Percentiles rank a stretch among this genome's conserved stretches.
Evolutionary conservation across 2,113 vertebrate species (phyloP).

Genomic region (Varanus komodoensis): DNA sequence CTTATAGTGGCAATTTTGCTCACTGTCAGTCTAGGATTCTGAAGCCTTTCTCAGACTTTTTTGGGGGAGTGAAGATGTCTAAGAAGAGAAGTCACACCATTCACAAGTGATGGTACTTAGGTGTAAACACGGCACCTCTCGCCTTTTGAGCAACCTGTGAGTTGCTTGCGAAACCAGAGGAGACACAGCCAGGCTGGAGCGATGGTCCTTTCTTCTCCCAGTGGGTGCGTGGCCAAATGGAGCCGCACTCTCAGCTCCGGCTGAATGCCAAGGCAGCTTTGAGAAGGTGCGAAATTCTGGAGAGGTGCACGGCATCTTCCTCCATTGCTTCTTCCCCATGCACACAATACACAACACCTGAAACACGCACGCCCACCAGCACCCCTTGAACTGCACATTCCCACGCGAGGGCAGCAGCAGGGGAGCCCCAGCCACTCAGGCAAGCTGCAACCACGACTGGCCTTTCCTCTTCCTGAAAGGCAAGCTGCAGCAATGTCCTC

Average conservation of each 20-base stretch:
- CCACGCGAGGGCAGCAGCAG: neutral
- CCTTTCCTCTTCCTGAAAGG: slow-evolving; percentile 69
- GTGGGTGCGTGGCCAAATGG: neutral
- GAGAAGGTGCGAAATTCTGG: neutral
- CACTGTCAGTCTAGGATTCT: neutral
- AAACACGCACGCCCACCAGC: too few relatives aligned
- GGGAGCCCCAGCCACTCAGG: slow-evolving; percentile 5
- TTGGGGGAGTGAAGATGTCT: too few relatives aligned
- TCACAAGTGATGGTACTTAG: neutral
- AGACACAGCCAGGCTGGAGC: neutral
- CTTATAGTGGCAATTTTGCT: neutral
- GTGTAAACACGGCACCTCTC: neutral
- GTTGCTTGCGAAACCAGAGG: too few relatives aligned
- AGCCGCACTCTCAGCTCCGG: neutral
- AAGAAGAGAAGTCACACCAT: too few relatives aligned
- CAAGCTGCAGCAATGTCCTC: neutral
- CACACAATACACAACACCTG: too few relatives aligned
- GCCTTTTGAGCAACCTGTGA: neutral
- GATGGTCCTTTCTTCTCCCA: neutral
- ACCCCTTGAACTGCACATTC: neutral
- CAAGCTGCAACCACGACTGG: neutral
- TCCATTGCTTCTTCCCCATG: too few relatives aligned
- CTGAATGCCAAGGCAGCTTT: neutral
- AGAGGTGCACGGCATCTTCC: too few relatives aligned
- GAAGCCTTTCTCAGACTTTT: neutral